Base-by-base conservation (phyloP, 1,140 invertebrate species). In the Drosophila guanche region DNA sequence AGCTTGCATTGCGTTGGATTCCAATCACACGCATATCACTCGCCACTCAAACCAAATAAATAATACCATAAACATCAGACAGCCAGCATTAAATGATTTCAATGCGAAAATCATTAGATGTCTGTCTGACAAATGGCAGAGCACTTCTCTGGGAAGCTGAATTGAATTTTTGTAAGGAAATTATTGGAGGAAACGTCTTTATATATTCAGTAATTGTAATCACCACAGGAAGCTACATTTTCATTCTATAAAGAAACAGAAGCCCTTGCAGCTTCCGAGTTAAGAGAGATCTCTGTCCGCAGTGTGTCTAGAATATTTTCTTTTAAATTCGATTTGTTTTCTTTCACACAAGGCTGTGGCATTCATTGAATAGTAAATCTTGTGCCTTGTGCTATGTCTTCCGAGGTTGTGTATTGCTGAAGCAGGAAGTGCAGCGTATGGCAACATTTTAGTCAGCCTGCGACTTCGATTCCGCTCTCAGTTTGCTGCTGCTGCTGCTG, bases 1-100 rank as follows among this genome's bases (percentile, higher is more conserved):
- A 85, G 65, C 59, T 86, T 85, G 78, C 77, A 78, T 88, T 75
- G 63, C 61, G 65, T 81, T 68, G 77, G 79, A 86, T 78, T 81
- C 69, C 83, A 75, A 81, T 86, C 81, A 78, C 81, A 86, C 81
- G 81, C 81, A 75, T 86, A 88, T 86, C 83, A 80, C 71, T 85
- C 74, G 81, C 73, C 79, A 84, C 75, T 84, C 72, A 29, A 77
- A 58, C 25, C 52, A 42, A 75, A 47, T 55, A 79, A 79, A 61
- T 69, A 69, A 56, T 29, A 16, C n/a, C 10, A 53, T 46, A 67
- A 67, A 55, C 47, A 42, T 48, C 7, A 37, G 33, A 10, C 33
- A 37, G 33, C 33, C 33, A 37, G 33, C 10, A 37, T 37, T 37
- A 12, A 27, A 37, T 37, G 33, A 37, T 37, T 33, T 10, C 29